These are phyloP conservation scores for Scaptomyza caliginosa DNA, from an alignment of 2,888 invertebrate species.

Conservation along the genomic window DNA sequence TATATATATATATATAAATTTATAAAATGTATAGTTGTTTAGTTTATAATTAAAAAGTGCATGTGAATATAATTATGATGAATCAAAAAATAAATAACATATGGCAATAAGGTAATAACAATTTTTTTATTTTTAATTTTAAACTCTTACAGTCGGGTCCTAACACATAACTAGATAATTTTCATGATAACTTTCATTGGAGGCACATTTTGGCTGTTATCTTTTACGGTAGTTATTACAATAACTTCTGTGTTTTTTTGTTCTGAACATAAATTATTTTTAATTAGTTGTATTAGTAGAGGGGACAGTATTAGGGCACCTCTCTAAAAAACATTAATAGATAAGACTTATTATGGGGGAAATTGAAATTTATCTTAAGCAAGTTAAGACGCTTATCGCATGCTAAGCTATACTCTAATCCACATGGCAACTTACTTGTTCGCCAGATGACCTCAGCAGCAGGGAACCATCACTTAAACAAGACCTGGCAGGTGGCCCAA, in stretches of 20 bases:
- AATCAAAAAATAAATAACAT: conserved; percentile 21
- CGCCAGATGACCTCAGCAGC: neutral
- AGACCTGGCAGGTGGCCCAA: conserved; percentile 1
- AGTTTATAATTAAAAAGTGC: conserved; percentile 1
- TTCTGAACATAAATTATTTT: conserved; percentile 34
- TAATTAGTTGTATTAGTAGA: conserved; percentile 35
- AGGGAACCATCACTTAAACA: neutral
- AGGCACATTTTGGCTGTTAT: conserved; percentile 19
- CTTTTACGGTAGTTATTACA: conserved; percentile 10
- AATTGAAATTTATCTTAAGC: conserved; percentile 13
- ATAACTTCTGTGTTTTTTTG: neutral
- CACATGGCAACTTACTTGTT: conserved; percentile 15
- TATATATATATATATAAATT: neutral
- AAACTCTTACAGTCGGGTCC: neutral
- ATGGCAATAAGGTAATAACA: conserved; percentile 2
- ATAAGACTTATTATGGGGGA: conserved; percentile 18
- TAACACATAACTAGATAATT: neutral
- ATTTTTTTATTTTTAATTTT: neutral
- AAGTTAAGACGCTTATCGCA: neutral
- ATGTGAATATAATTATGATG: conserved; percentile 14
- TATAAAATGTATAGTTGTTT: neutral
- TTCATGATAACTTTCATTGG: conserved; percentile 2
- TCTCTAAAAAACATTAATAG: neutral
- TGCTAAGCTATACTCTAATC: conserved; percentile 4
- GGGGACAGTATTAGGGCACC: conserved; percentile 10